Conservation (phyloP, 1,140 invertebrate species). For the Liolophura sinensis region DNA sequence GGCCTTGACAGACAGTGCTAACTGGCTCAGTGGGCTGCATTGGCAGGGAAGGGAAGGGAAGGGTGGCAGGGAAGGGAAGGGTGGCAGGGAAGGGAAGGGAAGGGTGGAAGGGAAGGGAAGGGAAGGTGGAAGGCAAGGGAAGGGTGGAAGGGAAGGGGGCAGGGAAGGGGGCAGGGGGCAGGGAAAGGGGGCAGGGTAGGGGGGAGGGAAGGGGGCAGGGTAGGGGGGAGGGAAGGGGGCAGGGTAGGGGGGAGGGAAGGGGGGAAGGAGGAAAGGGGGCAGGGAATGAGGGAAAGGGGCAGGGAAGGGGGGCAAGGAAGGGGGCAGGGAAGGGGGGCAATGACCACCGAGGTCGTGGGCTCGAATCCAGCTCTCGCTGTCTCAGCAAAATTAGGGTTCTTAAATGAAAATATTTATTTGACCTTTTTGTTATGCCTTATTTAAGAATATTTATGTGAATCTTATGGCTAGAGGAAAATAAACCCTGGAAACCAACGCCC, state of each 20-base stretch:
- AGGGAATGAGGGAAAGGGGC: not conserved
- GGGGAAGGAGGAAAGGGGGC: not conserved
- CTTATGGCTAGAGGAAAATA: too few species aligned
- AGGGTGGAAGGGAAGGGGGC: constrained; percentile 4
- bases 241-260: constrained; percentile 4
- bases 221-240: not conserved
- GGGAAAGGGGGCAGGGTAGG: not conserved
- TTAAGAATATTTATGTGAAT: too few species aligned
- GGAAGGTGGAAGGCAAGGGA: too few species aligned
- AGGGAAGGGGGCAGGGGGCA: not conserved
- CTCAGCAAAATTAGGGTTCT: not conserved
- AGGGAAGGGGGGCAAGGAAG: not conserved
- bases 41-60: too few species aligned
- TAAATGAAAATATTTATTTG: too few species aligned
- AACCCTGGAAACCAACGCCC: too few species aligned
- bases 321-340: not conserved
- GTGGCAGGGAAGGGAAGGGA: constrained; percentile 6
- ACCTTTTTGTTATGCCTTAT: too few species aligned
- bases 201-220: not conserved
- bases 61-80: not conserved
- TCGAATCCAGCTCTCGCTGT: not conserved
- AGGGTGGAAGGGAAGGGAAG: too few species aligned
- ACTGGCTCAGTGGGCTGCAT: too few species aligned
- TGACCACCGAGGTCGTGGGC: not conserved
- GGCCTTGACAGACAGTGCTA: too few species aligned